Evolutionary conservation across 2,888 invertebrate genomes (phyloP).

Genomic region (Chrysolina haemoptera): DNA sequence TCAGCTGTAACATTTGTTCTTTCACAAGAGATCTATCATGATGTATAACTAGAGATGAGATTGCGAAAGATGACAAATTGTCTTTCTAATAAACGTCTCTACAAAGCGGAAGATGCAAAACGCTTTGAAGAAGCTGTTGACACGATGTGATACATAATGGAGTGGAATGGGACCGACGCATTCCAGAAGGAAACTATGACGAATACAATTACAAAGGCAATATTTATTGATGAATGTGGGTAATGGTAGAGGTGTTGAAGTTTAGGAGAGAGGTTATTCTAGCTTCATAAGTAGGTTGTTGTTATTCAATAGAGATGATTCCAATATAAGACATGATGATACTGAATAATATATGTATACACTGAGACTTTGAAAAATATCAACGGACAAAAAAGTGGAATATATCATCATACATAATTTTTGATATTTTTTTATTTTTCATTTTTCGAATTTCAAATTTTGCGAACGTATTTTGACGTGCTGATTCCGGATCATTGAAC

Average conservation of each 20-base stretch:
- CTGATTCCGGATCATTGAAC: no score
- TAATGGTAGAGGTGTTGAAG: neutral
- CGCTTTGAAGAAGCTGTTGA: constrained; percentile 14
- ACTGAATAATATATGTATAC: no score
- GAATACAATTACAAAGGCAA: neutral
- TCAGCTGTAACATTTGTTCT: constrained; percentile 28
- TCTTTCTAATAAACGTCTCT: constrained; percentile 12
- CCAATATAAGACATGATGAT: no score
- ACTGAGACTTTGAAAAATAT: no score
- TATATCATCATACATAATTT: no score
- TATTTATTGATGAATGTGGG: neutral
- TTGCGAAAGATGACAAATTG: constrained; percentile 13
- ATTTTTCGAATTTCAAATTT: no score
- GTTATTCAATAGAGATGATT: no score
- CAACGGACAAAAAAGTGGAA: no score
- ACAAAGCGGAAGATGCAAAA: neutral
- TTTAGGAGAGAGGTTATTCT: neutral
- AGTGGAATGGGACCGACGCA: neutral
- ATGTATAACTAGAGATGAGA: constrained; percentile 19
- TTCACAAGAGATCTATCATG: constrained; percentile 11
- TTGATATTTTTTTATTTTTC: no score
- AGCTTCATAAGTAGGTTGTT: neutral
- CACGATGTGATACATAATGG: neutral
- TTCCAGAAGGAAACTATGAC: neutral
- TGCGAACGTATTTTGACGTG: no score